phyloP scores from a whole-genome alignment of 2,888 invertebrate species.

The Hesperia comma region DNA sequence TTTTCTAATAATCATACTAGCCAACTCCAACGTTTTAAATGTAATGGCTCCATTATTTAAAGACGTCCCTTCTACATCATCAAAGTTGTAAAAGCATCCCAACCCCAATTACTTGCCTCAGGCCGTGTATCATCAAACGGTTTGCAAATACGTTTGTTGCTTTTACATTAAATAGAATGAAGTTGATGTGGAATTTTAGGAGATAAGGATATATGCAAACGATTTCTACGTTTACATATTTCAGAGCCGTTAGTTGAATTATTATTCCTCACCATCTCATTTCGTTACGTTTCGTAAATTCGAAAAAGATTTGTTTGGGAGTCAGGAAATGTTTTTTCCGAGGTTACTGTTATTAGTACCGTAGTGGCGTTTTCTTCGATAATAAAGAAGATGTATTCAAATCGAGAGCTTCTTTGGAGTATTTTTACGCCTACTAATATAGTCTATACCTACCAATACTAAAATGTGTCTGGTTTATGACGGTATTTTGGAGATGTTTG shows the following conservation, averaged over 20 bases:
- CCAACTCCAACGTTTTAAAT: not conserved
- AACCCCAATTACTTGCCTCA: not conserved
- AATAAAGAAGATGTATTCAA: too few species aligned
- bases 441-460: too few species aligned
- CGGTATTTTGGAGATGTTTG: too few species aligned
- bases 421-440: too few species aligned
- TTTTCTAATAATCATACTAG: not conserved
- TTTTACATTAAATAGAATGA: slow-evolving; percentile 11
- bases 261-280: slow-evolving; percentile 12
- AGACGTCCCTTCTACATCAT: slow-evolving; percentile 7
- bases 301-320: not conserved
- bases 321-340: not conserved
- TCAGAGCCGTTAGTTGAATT: slow-evolving; percentile 3
- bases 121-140: slow-evolving; percentile 15
- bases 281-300: not conserved
- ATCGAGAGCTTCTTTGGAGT: too few species aligned
- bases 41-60: not conserved
- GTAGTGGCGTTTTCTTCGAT: too few species aligned
- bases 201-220: slow-evolving; percentile 17
- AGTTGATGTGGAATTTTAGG: not conserved
- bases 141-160: slow-evolving; percentile 17
- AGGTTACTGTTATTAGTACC: too few species aligned
- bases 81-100: slow-evolving; percentile 5
- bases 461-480: too few species aligned
- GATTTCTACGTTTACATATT: slow-evolving; percentile 21